Evolutionary conservation across 2,888 invertebrate species (phyloP), one percentile per base, ranked within the genome.

Genomic region (Pseudolycoriella hygida): DNA sequence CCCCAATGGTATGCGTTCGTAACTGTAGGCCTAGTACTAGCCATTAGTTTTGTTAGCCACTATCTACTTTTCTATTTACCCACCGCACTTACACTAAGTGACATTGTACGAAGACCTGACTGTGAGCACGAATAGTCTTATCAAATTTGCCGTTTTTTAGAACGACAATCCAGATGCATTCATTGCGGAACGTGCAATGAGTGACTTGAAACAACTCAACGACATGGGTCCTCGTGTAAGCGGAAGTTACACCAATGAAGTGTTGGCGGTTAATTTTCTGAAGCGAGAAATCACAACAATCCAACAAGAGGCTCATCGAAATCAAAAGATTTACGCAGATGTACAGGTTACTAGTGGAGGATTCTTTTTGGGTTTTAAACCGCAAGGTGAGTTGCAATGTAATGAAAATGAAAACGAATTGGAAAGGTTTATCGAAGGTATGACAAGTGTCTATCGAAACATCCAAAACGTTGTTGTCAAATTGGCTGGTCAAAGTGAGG

Each of bases 191-290:
- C 61, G 73, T 18, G 82, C 84, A 2, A 70, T 76, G 59, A 68
- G 70, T 34, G 74, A 76, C 57, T 68, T 85, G 48, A 68, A 71
- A 51, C 72, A 74, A 55, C 64, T 77, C 51, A 76, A 77, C 12
- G 60, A 67, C 39, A 68, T 76, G 46, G 78, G 77, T 0, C 73
- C 77, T 1, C 58, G 77, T 57, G 72, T 68, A 31, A 71, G 74
- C 14, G 90, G 90, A 37, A 83, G 84, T 59, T 74, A 81, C 55
- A 84, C 78, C 60, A 88, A 86, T 67, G 89, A 90, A 68, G 74
- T 81, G 42, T 52, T 72, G 32, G 75, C 80, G 5, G 75, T 80
- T 39, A 68, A 72, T 52, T 72, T 73, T 57, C 60, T 81, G 46
- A 69, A 70, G 54, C 57, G 62, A 45, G 73, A 75, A 53, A 67